Percentiles rank a stretch among this genome's conserved stretches.
Conservation (phyloP, 2,888 invertebrate species). For the Anorthoa munda region DNA sequence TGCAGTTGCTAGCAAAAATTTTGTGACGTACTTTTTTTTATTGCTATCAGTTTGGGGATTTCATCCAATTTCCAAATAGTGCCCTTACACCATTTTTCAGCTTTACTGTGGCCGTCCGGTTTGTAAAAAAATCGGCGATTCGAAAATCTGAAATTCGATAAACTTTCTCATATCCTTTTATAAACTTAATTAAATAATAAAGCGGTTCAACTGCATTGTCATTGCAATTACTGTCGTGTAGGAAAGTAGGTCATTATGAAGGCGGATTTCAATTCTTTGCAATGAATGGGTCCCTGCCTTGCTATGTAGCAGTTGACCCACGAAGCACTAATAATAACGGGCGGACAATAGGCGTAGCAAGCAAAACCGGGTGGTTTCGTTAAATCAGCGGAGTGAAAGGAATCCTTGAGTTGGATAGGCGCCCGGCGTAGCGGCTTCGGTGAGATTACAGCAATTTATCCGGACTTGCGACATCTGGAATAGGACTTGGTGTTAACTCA, state of each 20-base stretch:
- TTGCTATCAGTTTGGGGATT: conserved; percentile 53
- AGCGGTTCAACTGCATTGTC: conserved; percentile 5
- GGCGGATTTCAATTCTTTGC: conserved; percentile 64
- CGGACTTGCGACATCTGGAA: conserved; percentile 73
- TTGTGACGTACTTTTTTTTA: conserved; percentile 56
- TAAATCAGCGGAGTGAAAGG: conserved; percentile 83
- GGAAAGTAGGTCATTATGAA: conserved; percentile 61
- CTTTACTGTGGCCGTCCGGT: background rate
- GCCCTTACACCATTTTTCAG: conserved; percentile 16
- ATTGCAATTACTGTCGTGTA: conserved; percentile 30
- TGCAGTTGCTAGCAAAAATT: conserved; percentile 59
- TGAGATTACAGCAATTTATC: conserved; percentile 84
- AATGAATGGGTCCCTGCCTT: conserved; percentile 62
- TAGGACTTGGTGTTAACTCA: conserved; percentile 56
- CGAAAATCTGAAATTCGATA: conserved; percentile 16
- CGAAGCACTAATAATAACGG: conserved; percentile 78
- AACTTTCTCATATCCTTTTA: background rate
- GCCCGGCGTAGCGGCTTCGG: conserved; percentile 77
- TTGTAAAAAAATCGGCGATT: background rate
- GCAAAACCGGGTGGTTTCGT: conserved; percentile 76
- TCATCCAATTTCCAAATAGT: conserved; percentile 53
- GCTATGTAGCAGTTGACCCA: conserved; percentile 74
- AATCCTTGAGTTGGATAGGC: conserved; percentile 82
- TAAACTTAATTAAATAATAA: background rate
- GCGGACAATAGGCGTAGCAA: conserved; percentile 77